phyloP scores from a whole-genome alignment of 2,797 vertebrate species.

The Semaprochilodus insignis region DNA sequence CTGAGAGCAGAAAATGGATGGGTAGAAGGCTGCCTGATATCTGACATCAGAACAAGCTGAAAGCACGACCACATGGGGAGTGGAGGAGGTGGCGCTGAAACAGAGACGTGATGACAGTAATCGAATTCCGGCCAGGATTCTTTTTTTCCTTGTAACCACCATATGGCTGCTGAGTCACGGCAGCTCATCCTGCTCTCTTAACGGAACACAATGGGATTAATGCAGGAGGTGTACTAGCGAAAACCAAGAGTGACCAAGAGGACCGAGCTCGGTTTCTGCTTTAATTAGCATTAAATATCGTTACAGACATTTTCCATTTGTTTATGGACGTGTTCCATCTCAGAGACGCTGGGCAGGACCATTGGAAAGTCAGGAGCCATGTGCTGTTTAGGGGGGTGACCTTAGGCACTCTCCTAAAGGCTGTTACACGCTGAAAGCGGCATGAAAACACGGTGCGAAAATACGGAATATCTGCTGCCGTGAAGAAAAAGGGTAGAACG shows the following conservation, averaged over 20 bases:
- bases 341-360: too few species aligned
- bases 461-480: too few species aligned
- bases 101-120: not conserved
- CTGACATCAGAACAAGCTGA: not conserved
- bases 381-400: too few species aligned
- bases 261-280: too few species aligned
- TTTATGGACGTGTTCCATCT: too few species aligned
- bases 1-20: not conserved
- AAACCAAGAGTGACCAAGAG: not conserved
- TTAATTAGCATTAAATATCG: too few species aligned
- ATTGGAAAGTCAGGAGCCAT: too few species aligned
- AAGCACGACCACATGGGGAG: not conserved
- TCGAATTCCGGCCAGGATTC: not conserved
- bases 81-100: not conserved
- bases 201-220: not conserved
- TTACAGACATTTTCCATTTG: too few species aligned
- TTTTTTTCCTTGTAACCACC: not conserved
- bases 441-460: too few species aligned
- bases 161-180: slow-evolving; percentile 19
- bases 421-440: too few species aligned
- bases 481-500: too few species aligned
- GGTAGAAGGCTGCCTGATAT: slow-evolving; percentile 20
- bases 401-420: too few species aligned
- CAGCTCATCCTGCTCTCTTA: not conserved
- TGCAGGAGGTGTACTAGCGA: not conserved